Conservation (phyloP, 2,888 invertebrate species). For the Galerucella nymphaeae region DNA sequence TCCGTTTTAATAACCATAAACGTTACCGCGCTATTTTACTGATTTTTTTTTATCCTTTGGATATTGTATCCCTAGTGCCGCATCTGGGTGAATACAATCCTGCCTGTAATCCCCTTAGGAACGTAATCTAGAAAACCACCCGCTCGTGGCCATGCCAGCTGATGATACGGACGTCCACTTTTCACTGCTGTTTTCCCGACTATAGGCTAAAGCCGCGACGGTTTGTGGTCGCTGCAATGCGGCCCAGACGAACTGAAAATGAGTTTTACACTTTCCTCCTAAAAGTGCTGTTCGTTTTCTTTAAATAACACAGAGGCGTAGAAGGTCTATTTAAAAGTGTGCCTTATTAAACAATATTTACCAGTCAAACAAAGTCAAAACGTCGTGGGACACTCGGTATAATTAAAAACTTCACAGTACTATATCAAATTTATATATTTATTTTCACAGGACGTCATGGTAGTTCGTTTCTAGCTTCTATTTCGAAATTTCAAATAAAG, state of each 20-base stretch:
- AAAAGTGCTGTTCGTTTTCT: neutral
- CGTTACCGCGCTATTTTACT: no score
- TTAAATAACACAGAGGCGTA: neutral
- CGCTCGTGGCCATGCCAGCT: slow-evolving; percentile 11
- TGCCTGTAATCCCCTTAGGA: neutral
- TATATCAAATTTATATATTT: no score
- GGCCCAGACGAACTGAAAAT: slow-evolving; percentile 7
- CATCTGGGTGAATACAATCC: slow-evolving; percentile 1
- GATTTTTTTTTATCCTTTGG: neutral
- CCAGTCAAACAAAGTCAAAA: no score
- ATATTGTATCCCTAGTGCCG: neutral
- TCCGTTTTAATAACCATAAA: no score
- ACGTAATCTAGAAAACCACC: slow-evolving; percentile 14
- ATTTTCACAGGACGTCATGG: no score
- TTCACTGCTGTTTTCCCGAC: slow-evolving; percentile 2
- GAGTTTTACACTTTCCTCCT: neutral
- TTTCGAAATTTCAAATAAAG: no score
- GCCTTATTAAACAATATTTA: no score
- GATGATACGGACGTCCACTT: slow-evolving; percentile 15
- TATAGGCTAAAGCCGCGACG: slow-evolving; percentile 1
- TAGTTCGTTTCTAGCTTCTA: no score
- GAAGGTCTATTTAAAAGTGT: neutral
- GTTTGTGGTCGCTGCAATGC: slow-evolving; percentile 12
- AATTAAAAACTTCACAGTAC: no score
- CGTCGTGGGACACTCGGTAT: no score